Evolutionary conservation across 2,797 vertebrate species (phyloP), one percentile per base, ranked within the genome.

Genomic region (Threskiornis aethiopicus): DNA sequence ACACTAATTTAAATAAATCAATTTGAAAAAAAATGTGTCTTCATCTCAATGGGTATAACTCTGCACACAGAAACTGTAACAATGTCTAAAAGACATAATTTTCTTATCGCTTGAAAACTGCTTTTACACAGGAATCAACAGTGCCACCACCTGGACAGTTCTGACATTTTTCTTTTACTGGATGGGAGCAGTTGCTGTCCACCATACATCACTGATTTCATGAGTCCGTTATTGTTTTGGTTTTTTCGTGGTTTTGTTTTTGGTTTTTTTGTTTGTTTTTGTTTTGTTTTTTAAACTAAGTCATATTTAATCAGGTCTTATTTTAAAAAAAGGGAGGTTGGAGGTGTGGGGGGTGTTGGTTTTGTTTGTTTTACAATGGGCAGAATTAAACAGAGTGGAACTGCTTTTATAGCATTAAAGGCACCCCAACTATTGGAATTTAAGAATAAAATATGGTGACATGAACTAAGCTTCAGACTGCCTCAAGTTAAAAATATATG

Each of bases 71-170:
- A 55, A 78, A 20, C 55, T 58, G n/a, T 33, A 62, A 62, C 58
- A 69, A 54, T 7, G 13, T 26, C 64, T 39, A 18, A 44, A 33
- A 57, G 17, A 54, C 9, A 4, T 19, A 39, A 24, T 66, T 66
- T 89, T 55, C 59, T 61, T 49, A 24, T 1, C 0, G 33, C 33
- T 57, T 24, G 44, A 47, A 90, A 82, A 41, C 6, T 42, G 73
- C 26, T 87, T 87, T 59, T 51, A 75, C 39, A n/a, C 21, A 51
- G n/a, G 35, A 80, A 59, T 82, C 85, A 96, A 97, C 26, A 90
- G 96, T 83, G 95, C 97, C 98, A 97, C 94, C 94, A 69, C 37
- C 96, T 97, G 98, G 97, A 83, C 94, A 97, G 94, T 70, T 39
- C 22, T 44, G n/a, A 20, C 10, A 70, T 62, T 90, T 91, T 71